A percentile compares a stretch with the other conserved stretches of the same genome.
Conservation (phyloP, 1,140 invertebrate genomes). For the Ephestia elutella region DNA sequence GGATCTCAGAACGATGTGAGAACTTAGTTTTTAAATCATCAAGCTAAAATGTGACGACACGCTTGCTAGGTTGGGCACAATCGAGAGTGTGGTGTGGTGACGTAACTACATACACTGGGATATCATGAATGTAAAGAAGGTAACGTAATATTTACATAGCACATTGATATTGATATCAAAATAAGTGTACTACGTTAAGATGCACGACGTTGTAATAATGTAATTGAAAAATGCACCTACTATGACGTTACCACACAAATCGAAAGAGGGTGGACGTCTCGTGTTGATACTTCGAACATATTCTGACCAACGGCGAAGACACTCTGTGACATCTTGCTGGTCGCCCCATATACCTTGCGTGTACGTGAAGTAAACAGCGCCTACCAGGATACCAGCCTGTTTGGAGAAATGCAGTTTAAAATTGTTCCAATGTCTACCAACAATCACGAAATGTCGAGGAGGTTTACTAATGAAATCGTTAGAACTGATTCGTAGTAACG, state of each 20-base stretch:
- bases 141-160: conserved; percentile 10
- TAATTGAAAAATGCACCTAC: conserved; percentile 35
- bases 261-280: conserved; percentile 51
- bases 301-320: conserved; percentile 58
- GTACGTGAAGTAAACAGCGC: conserved; percentile 61
- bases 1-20: conserved; percentile 1
- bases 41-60: no score
- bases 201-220: no score
- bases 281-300: conserved; percentile 59
- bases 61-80: no score
- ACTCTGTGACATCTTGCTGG: conserved; percentile 58
- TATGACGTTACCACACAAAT: conserved; percentile 55
- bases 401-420: conserved; percentile 16
- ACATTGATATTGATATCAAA: no score
- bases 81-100: conserved; percentile 27
- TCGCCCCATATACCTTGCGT: conserved; percentile 67
- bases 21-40: neutral
- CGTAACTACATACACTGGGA: conserved; percentile 52
- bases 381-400: conserved; percentile 63
- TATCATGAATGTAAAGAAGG: conserved; percentile 25
- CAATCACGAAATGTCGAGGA: conserved; percentile 44
- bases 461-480: conserved; percentile 21
- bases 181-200: neutral
- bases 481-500: neutral
- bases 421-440: conserved; percentile 39